Evolutionary conservation across 2,888 invertebrate species (phyloP), one percentile per base, ranked within the genome.

Genomic region (Mylabris sibirica): DNA sequence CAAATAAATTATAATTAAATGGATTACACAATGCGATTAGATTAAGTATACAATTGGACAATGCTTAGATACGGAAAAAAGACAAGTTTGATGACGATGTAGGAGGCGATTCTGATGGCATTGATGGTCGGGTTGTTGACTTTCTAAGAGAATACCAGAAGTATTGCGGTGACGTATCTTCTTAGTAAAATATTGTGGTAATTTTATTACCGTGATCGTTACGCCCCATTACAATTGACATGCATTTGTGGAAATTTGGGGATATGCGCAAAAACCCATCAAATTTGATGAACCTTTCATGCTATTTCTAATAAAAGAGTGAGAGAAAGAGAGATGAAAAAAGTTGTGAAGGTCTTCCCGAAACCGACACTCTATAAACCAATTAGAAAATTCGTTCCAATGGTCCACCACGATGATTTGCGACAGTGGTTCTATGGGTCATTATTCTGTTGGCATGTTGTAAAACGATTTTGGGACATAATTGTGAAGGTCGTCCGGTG

Each of bases 391-490:
- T 60, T 60, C 60, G 60, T 60, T 60, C 34, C 60, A 38, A 30
- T 60, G 60, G 60, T 20, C 60, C 60, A 60, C 20, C 60, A 60
- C 34, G 34, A 49, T 30, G 60, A 60, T 60, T 60, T 30, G 60
- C 38, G 60, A 24, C 60, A 38, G 60, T 30, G 60, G 60, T 60
- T 60, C 60, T 66, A 57, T 62, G 66, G 66, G 63, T 63, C 66
- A 62, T 66, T 66, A 66, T 65, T n/a, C 35, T 30, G n/a, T 38
- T 38, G 20, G 49, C 1, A 20, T 14, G 12, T 65, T 70, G 64
- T 72, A 74, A 74, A 74, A 65, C 70, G 64, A 74, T 74, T 74
- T 74, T 63, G 14, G 34, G 38, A 24, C 64, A 68, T 59, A 64
- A 66, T 41, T 64, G 64, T 44, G 66, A 72, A 71, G 70, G 74